Base-by-base conservation (phyloP, 2,797 vertebrate genomes). In the Rallus crepitans region DNA sequence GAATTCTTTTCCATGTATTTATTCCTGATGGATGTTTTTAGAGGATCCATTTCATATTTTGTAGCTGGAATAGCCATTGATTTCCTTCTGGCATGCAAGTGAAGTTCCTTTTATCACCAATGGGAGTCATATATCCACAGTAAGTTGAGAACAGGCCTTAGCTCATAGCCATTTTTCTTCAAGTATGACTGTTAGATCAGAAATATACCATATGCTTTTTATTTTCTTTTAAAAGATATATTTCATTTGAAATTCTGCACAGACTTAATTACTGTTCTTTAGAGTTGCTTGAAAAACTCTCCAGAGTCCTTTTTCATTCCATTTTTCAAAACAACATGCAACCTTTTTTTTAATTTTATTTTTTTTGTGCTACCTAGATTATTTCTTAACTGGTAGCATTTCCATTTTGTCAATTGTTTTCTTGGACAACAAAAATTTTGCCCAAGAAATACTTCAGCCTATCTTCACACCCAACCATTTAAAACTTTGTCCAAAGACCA, bases 31-130 rank as follows among this genome's bases (percentile, higher is more conserved):
- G 10, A 9, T 24, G 15, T 23, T 82, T 81, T 94, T 47, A 87
- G 70, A 79, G 23, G 28, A 33, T 20, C 7, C 13, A 40, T 95
- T 95, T 89, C 12, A 33, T 70, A 63, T 82, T 83, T 89, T 12
- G 48, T 50, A 30, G 6, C 12, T 14, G 1, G 35, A 91, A 53
- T 31, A 83, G 11, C 20, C 13, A 57, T 60, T 66, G 66, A 72
- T 83, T 93, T 95, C 24, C 30, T 92, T 71, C 65, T 81, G 65
- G 76, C 17, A 8, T 47, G 27, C 30, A 55, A 17, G 1, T 61
- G 72, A 92, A 78, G 72, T 68, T 82, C 59, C 19, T 93, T 80
- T 83, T 65, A 63, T 87, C 93, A 93, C 82, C 90, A 86, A 6
- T 65, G 79, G 72, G 82, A 95, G 27, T 59, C 35, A 91, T 65